A percentile compares a stretch with the other conserved stretches of the same genome.
These are phyloP conservation scores for Diuraphis noxia DNA, from an alignment of 1,140 invertebrate genomes.

Conservation along the genomic window DNA sequence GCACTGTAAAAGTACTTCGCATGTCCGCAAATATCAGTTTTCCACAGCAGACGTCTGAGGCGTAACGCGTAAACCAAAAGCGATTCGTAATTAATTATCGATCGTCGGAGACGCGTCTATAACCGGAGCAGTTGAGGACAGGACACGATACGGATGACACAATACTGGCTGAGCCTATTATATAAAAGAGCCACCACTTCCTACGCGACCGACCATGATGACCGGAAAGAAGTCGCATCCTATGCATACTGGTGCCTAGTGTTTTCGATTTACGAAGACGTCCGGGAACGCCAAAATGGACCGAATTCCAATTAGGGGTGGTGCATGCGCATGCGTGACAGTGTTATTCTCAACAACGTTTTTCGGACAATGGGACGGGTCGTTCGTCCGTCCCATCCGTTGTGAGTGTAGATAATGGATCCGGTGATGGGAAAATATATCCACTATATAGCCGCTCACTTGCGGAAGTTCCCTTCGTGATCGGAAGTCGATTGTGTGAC, in stretches of 20 bases:
- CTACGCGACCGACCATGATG: neutral
- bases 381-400: neutral
- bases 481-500: neutral
- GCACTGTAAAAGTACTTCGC: neutral
- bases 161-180: neutral
- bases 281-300: neutral
- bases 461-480: neutral
- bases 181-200: neutral
- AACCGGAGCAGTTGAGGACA: neutral
- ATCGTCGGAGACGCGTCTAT: neutral
- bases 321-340: too few relatives aligned
- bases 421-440: too few relatives aligned
- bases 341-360: neutral
- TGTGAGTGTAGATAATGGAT: neutral
- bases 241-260: neutral
- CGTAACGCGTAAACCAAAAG: neutral
- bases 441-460: too few relatives aligned
- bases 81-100: slow-evolving; percentile 31
- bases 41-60: neutral
- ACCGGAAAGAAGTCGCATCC: neutral
- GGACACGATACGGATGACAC: neutral
- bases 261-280: neutral
- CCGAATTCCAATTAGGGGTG: neutral
- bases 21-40: slow-evolving; percentile 11
- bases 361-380: too few relatives aligned